These are phyloP conservation scores for Steinernema feltiae DNA, from an alignment of 1,140 invertebrate species.

Conservation along the genomic window DNA sequence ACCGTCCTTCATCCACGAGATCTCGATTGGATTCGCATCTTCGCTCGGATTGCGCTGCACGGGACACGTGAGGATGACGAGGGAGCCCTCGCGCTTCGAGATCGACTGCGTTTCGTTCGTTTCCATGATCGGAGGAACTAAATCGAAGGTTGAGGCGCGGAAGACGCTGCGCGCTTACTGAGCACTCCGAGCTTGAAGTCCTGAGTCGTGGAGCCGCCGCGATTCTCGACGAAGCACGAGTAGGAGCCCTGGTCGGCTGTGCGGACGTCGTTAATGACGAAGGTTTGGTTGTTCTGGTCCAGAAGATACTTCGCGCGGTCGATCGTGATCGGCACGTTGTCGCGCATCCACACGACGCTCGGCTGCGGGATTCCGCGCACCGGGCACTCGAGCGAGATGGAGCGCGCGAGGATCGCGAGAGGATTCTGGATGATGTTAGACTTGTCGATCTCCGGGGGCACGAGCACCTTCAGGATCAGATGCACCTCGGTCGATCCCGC, in stretches of 20 bases:
- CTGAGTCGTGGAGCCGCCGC: slow-evolving; percentile 38
- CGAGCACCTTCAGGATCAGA: slow-evolving; percentile 59
- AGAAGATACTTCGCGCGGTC: slow-evolving; percentile 23
- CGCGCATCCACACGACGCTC: slow-evolving; percentile 58
- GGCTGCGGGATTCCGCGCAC: slow-evolving; percentile 57
- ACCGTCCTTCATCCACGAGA: slow-evolving; percentile 51
- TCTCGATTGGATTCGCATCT: slow-evolving; percentile 21
- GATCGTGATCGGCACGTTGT: slow-evolving; percentile 52
- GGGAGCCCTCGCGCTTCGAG: slow-evolving; percentile 44
- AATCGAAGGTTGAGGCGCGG: slow-evolving; percentile 21
- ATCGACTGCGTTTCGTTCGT: slow-evolving; percentile 23
- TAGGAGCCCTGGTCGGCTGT: slow-evolving; percentile 41
- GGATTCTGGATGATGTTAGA: slow-evolving; percentile 60
- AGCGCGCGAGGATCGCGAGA: slow-evolving; percentile 54
- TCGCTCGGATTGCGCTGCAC: slow-evolving; percentile 30
- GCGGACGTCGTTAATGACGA: slow-evolving; percentile 41
- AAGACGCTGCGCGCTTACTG: slow-evolving; percentile 26
- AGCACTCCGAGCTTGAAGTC: slow-evolving; percentile 50
- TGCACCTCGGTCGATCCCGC: slow-evolving; percentile 59
- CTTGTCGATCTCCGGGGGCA: slow-evolving; percentile 62
- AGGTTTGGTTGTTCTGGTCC: slow-evolving; percentile 51
- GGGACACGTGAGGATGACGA: slow-evolving; percentile 45
- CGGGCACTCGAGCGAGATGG: slow-evolving; percentile 61
- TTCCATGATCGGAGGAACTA: slow-evolving; percentile 50
- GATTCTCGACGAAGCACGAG: slow-evolving; percentile 48